These are phyloP conservation scores for Drosophila lini DNA, from an alignment of 1,140 invertebrate species.

Conservation along the genomic window DNA sequence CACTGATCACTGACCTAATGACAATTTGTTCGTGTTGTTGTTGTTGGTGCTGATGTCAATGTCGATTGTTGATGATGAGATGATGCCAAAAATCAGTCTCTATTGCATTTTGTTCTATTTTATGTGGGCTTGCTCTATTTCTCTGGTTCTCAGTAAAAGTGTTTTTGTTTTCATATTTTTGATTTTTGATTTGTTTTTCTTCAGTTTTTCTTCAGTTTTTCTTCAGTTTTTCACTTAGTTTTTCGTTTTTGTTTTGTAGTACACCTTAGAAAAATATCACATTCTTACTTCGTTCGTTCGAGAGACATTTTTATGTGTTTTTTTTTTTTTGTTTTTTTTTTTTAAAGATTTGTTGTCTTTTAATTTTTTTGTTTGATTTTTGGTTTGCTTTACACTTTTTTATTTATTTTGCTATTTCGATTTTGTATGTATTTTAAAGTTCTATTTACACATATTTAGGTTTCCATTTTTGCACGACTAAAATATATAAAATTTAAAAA, in stretches of 20 bases:
- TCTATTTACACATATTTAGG: constrained; percentile 67
- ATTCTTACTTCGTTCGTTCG: constrained; percentile 85
- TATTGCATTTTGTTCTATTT: constrained; percentile 81
- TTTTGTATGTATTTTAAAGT: constrained; percentile 50
- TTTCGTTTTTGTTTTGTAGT: constrained; percentile 62
- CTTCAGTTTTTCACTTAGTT: constrained; percentile 17
- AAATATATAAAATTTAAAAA: constrained; percentile 84
- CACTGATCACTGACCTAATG: constrained; percentile 19
- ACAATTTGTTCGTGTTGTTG: constrained; percentile 6
- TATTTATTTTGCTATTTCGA: constrained; percentile 65
- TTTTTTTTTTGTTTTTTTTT: constrained; percentile 56
- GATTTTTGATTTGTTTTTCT: constrained; percentile 30
- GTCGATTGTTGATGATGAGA: constrained; percentile 28
- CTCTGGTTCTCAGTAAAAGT: constrained; percentile 53
- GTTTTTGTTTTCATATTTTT: constrained; percentile 47
- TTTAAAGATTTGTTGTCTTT: constrained; percentile 53
- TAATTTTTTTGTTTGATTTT: constrained; percentile 47
- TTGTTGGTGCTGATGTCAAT: constrained; percentile 28
- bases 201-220: constrained; percentile 16
- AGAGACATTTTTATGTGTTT: constrained; percentile 80
- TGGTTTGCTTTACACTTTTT: constrained; percentile 54
- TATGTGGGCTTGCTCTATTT: constrained; percentile 53
- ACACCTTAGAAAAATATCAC: constrained; percentile 85
- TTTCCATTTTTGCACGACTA: constrained; percentile 62
- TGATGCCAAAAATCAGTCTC: constrained; percentile 83